Base-by-base conservation (phyloP, 1,140 invertebrate genomes). In the Sarcophaga bullata region DNA sequence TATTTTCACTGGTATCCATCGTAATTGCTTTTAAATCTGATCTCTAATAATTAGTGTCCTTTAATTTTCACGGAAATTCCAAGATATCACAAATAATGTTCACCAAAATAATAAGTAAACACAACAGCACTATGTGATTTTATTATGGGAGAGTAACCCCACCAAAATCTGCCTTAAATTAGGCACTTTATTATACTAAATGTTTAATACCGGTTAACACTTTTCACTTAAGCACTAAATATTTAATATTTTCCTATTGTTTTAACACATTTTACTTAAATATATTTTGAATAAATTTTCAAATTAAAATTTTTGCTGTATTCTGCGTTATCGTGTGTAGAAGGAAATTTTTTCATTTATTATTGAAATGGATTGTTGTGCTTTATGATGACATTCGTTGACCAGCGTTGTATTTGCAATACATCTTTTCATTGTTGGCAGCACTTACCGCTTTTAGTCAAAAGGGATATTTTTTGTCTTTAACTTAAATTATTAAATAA, bases 271-370 rank as follows among this genome's bases (percentile, higher is more conserved):
- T 78, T 78, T 78, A 19, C n/a, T 19, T 50, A n/a, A 52, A 78
- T 76, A 50, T 50, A 78, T 52, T 78, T 78, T 78, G 49, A 78
- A 78, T 78, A 78, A 52, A 78, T 47, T 78, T 78, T 78, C 75
- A 78, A 78, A 78, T 50, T 78, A 17, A 48, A 76, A 19, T 17
- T 48, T 78, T 78, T 78, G 73, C 73, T 76, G 75, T 78, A 78
- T 52, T 76, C 17, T 68, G 62, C 48, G 73, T 52, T 78, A 76
- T 76, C 73, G 73, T 76, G 73, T 78, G 49, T 78, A 19, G 49
- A 50, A 78, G 75, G 75, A 78, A 78, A 78, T 78, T 78, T 76
- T 49, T 49, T 78, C 62, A 19, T 68, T 68, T 68, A 68, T 68
- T 25, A 68, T 68, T 68, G 17, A 68, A 68, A 52, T 76, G 47